Evolutionary conservation across 2,797 vertebrate species (phyloP), one percentile per base, ranked within the genome.

Genomic region (Chaetophractus vellerosus): DNA sequence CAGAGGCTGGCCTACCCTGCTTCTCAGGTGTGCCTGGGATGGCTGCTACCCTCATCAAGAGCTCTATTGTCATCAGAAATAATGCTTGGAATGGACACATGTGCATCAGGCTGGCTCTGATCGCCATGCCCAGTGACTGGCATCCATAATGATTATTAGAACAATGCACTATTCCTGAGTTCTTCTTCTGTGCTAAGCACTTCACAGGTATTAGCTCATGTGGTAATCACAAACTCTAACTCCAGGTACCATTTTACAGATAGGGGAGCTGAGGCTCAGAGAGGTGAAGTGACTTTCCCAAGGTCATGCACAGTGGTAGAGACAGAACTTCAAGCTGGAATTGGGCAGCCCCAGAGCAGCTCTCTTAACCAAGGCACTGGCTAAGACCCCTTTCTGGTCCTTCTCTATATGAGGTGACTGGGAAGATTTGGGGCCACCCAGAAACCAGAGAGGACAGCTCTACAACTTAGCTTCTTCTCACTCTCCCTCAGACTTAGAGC

Each of bases 211-310:
- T 11, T 55, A 66, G n/a, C 18, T 81, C 19, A 6, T 2, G 31
- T 41, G 26, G 9, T 38, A 55, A 84, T 64, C 38, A 36, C 9
- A 72, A 14, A 9, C 9, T 55, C 21, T 92, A 48, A 50, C 36
- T 89, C 71, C 57, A 41, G 64, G 50, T 18, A 5, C 61, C 55
- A 41, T 61, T 79, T 88, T 88, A 36, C n/a, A 88, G 68, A 85
- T 19, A 36, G 71, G 68, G 21, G 36, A 74, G 71, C 82, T 52
- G 74, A 82, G 61, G 33, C 21, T 59, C 74, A 18, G 88, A 64
- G 78, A 64, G 14, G 26, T 41, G 31, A 71, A 76, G 28, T 59
- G 69, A 83, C 45, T 71, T 86, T 64, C 23, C 48, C 21, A 33
- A 48, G 38, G 26, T 21, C 48, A 93, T 24, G 41, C 19, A 18